phyloP scores from a whole-genome alignment of 2,888 invertebrate genomes.

The Ptychoptera albimana region DNA sequence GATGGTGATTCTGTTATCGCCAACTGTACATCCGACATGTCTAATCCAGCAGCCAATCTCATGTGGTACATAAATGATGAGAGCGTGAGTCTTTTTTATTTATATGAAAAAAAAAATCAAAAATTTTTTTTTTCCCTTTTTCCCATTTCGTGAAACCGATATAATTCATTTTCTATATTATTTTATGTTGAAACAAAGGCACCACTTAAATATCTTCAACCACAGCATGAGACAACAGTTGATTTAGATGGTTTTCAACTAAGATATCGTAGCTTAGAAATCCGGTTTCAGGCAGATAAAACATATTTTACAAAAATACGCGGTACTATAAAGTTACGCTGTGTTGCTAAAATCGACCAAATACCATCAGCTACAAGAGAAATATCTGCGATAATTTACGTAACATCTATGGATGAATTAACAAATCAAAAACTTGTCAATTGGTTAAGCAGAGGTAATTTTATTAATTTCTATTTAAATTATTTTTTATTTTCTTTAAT shows the following conservation, averaged over 20 bases:
- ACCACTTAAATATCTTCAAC: slow-evolving; percentile 24
- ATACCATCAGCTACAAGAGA: slow-evolving; percentile 25
- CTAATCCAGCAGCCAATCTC: slow-evolving; percentile 26
- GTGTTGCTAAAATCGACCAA: slow-evolving; percentile 30
- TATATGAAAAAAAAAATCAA: too few species aligned
- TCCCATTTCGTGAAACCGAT: too few species aligned
- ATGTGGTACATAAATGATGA: slow-evolving; percentile 30
- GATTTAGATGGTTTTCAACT: slow-evolving; percentile 27
- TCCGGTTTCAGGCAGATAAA: slow-evolving; percentile 28
- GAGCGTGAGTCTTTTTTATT: slow-evolving; percentile 22
- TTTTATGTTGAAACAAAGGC: too few species aligned
- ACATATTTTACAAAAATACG: slow-evolving; percentile 23
- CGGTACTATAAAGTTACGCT: slow-evolving; percentile 25
- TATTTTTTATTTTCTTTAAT: too few species aligned
- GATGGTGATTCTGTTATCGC: slow-evolving; percentile 29
- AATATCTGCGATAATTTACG: slow-evolving; percentile 21
- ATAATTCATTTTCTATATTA: too few species aligned
- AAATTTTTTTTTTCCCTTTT: too few species aligned
- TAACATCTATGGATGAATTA: slow-evolving; percentile 25
- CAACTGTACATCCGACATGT: slow-evolving; percentile 29
- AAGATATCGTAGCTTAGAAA: slow-evolving; percentile 24
- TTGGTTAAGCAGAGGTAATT: slow-evolving; percentile 18
- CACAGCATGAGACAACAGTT: slow-evolving; percentile 25
- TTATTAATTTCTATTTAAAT: too few species aligned
- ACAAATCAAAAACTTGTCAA: slow-evolving; percentile 29